Evolutionary conservation across 2,113 vertebrate species (phyloP).

Genomic region (Thymallus thymallus): DNA sequence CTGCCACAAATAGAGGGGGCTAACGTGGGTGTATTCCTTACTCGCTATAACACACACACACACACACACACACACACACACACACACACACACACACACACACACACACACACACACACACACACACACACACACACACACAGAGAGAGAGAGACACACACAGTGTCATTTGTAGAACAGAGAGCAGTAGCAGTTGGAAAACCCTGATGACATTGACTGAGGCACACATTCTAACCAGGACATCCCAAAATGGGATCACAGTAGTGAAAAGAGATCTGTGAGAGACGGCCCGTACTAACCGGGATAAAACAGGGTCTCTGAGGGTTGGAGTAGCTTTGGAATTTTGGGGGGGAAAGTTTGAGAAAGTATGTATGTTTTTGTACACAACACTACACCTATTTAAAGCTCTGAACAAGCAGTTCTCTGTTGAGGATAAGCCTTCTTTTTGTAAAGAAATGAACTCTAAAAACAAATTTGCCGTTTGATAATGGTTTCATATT

Average conservation of each 20-base stretch:
- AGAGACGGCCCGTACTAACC: conserved; percentile 24
- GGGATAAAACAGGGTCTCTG: conserved; percentile 31
- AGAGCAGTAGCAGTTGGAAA: conserved; percentile 18
- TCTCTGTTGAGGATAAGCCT: conserved; percentile 26
- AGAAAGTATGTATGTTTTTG: conserved; percentile 38
- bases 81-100: neutral
- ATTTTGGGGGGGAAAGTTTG: conserved; percentile 37
- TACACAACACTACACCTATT: conserved; percentile 11
- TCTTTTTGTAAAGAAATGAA: neutral
- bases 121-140: neutral
- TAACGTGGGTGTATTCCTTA: neutral
- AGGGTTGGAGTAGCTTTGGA: conserved; percentile 40
- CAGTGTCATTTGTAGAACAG: conserved; percentile 23
- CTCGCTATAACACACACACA: neutral
- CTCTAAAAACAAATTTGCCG: neutral
- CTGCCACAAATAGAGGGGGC: conserved; percentile 35
- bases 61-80: conserved; percentile 2
- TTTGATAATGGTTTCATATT: neutral
- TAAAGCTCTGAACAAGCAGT: conserved; percentile 18
- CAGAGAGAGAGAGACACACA: neutral
- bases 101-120: neutral
- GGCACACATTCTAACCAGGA: conserved; percentile 12
- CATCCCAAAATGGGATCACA: conserved; percentile 38
- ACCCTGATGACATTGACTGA: conserved; percentile 17
- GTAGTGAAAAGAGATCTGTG: conserved; percentile 26